phyloP scores from a whole-genome alignment of 2,797 vertebrate genomes.

The Halcyon badia region DNA sequence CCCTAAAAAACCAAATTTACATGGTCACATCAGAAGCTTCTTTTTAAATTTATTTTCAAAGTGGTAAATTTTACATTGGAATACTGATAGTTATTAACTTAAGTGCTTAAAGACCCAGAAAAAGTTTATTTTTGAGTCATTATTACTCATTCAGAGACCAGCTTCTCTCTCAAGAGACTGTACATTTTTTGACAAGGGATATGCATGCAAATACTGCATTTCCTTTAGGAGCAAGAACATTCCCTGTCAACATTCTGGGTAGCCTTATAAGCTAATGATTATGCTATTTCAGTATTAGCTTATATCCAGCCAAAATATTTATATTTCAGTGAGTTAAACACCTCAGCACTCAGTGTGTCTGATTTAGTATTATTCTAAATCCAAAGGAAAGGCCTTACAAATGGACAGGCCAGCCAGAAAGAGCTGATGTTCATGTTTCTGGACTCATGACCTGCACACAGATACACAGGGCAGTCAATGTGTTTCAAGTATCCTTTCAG shows the following conservation, averaged over 20 bases:
- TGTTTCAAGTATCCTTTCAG: neutral
- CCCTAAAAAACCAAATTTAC: neutral
- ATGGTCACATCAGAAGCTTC: neutral
- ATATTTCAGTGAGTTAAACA: slow-evolving; percentile 21
- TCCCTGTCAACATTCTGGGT: neutral
- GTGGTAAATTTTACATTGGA: neutral
- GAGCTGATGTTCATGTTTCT: neutral
- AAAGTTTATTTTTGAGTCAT: slow-evolving; percentile 4
- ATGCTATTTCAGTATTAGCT: neutral
- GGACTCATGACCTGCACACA: neutral
- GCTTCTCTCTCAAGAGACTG: neutral
- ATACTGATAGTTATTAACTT: neutral
- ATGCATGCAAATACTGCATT: neutral
- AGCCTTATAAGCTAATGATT: neutral
- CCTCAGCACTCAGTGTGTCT: neutral
- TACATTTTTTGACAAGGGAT: slow-evolving; percentile 13
- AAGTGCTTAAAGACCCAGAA: slow-evolving; percentile 21
- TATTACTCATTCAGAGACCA: neutral
- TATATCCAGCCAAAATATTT: neutral
- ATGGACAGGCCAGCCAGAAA: neutral
- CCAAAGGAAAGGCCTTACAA: neutral
- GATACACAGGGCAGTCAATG: neutral
- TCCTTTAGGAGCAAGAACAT: slow-evolving; percentile 23
- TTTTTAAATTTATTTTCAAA: slow-evolving; percentile 24
- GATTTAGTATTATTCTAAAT: neutral